Conservation (phyloP, 2,888 invertebrate species). For the Drosophila paucipuncta region DNA sequence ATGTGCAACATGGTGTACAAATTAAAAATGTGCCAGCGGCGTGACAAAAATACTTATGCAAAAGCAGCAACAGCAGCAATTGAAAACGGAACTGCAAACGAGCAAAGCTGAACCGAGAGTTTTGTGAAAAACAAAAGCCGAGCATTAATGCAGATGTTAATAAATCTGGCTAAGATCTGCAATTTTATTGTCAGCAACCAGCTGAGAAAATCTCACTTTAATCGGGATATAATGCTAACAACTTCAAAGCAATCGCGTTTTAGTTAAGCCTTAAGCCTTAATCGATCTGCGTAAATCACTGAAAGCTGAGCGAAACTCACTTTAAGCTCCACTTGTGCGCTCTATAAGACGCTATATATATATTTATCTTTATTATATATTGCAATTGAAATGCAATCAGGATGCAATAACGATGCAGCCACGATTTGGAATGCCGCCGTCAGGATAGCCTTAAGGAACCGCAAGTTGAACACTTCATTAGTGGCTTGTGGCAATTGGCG, state of each 20-base stretch:
- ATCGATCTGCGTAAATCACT: not conserved
- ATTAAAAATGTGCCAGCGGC: slow-evolving; percentile 72
- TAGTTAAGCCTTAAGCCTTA: not conserved
- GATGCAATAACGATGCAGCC: slow-evolving; percentile 14
- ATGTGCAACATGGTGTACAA: slow-evolving; percentile 70
- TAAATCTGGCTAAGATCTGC: slow-evolving; percentile 15
- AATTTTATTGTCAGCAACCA: not conserved
- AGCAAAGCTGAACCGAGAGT: slow-evolving; percentile 16
- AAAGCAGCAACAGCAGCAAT: slow-evolving; percentile 29
- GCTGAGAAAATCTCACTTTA: not conserved
- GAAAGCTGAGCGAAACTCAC: not conserved
- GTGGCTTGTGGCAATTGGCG: slow-evolving; percentile 64
- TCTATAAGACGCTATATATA: not conserved
- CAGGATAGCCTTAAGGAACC: slow-evolving; percentile 16
- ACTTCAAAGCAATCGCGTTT: not conserved
- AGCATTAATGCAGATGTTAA: slow-evolving; percentile 4
- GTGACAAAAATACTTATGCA: slow-evolving; percentile 50
- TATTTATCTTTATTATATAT: slow-evolving; percentile 4
- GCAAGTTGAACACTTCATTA: slow-evolving; percentile 49
- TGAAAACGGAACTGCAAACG: slow-evolving; percentile 35
- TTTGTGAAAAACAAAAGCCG: slow-evolving; percentile 15
- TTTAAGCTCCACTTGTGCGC: not conserved
- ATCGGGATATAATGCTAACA: not conserved
- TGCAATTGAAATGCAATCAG: slow-evolving; percentile 62
- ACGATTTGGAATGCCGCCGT: not conserved